Evolutionary conservation across 2,888 invertebrate species (phyloP).

Genomic region (Lordiphosa fenestrarum): DNA sequence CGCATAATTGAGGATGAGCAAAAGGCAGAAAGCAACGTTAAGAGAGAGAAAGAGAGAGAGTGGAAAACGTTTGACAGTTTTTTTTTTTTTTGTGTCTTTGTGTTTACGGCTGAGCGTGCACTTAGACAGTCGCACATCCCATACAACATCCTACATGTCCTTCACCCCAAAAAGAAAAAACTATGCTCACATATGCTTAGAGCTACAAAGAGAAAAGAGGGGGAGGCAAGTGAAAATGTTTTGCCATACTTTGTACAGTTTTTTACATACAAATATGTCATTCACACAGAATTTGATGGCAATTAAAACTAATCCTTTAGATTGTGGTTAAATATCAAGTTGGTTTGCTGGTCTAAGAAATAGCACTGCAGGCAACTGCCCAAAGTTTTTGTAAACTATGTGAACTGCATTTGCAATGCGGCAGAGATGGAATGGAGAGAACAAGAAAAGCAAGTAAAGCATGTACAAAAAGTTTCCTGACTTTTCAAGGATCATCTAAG

Average conservation of each 20-base stretch:
- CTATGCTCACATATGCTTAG: conserved; percentile 42
- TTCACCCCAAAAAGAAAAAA: conserved; percentile 19
- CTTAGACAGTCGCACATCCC: conserved; percentile 57
- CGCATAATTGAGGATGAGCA: conserved; percentile 61
- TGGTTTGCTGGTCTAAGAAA: conserved; percentile 3
- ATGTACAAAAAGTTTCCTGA: conserved; percentile 1
- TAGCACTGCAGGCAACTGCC: conserved; percentile 5
- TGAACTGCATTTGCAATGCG: conserved; percentile 63
- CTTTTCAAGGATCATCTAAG: too few species aligned
- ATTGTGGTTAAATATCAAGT: conserved; percentile 19
- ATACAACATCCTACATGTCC: conserved; percentile 18
- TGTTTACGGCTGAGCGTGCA: conserved; percentile 48
- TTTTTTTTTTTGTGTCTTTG: conserved; percentile 18
- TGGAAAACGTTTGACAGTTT: conserved; percentile 61
- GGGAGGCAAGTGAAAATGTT: too few species aligned
- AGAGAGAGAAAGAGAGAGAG: conserved; percentile 25
- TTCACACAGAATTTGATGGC: conserved; percentile 17
- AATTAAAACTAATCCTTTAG: conserved; percentile 13
- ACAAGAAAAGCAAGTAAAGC: conserved; percentile 12
- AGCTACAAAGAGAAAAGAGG: too few species aligned
- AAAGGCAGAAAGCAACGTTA: conserved; percentile 28
- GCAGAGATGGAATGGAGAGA: conserved; percentile 33
- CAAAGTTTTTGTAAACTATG: conserved; percentile 53
- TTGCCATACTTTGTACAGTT: conserved; percentile 10
- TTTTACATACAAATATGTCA: conserved; percentile 7